A percentile compares a stretch with the other conserved stretches of the same genome.
Conservation (phyloP, 2,888 invertebrate species). For the Caradrina kadenii region DNA sequence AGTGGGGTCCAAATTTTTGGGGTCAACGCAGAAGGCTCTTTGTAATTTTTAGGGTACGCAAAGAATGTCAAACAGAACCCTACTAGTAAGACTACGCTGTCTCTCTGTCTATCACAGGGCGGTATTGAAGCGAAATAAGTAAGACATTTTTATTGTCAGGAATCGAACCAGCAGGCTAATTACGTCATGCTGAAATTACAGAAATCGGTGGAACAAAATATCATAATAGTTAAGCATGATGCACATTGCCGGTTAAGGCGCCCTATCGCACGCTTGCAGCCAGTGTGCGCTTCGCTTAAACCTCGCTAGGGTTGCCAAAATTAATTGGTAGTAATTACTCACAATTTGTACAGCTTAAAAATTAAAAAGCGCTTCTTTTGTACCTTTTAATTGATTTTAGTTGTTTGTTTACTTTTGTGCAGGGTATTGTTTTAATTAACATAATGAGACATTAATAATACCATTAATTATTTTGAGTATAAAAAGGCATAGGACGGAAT, state of each 20-base stretch:
- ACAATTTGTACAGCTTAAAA: background rate
- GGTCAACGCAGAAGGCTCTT: too few relatives aligned
- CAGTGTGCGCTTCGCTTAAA: conserved; percentile 51
- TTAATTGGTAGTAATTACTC: conserved; percentile 17
- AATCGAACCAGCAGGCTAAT: too few relatives aligned
- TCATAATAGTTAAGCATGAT: conserved; percentile 25
- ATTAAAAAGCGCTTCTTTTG: background rate
- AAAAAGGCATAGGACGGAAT: background rate
- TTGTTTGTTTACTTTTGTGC: conserved; percentile 5
- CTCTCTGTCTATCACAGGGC: too few relatives aligned
- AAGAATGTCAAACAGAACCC: too few relatives aligned
- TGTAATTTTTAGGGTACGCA: too few relatives aligned
- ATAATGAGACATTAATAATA: background rate
- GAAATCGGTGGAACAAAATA: conserved; percentile 28
- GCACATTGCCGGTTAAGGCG: conserved; percentile 36
- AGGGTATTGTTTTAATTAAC: background rate
- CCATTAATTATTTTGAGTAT: background rate
- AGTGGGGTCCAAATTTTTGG: too few relatives aligned
- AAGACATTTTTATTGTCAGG: too few relatives aligned
- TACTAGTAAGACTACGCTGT: too few relatives aligned
- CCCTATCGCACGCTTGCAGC: conserved; percentile 47
- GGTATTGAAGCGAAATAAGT: too few relatives aligned
- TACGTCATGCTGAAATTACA: background rate
- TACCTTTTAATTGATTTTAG: background rate
- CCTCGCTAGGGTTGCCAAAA: conserved; percentile 45